A percentile compares a stretch with the other conserved stretches of the same genome.
These are phyloP conservation scores for Tridacna crocea DNA, from an alignment of 2,888 invertebrate genomes.

Conservation along the genomic window DNA sequence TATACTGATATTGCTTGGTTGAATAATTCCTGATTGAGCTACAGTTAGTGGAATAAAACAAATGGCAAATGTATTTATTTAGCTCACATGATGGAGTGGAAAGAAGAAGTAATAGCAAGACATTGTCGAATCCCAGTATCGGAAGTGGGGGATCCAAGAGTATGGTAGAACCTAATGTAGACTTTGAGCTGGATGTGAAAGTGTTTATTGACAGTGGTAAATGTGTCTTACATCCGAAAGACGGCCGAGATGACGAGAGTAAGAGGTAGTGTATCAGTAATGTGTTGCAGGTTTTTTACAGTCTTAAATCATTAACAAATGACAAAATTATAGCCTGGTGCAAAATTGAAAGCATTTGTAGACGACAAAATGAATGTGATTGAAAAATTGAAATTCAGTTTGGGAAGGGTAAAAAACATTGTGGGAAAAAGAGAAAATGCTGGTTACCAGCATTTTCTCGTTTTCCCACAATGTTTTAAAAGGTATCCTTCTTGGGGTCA, in stretches of 20 bases:
- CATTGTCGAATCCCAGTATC: slow-evolving; percentile 64
- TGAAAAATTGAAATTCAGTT: too few relatives aligned
- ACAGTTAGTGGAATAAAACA: too few relatives aligned
- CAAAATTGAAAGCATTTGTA: too few relatives aligned
- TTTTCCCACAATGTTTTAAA: too few relatives aligned
- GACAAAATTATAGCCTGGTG: too few relatives aligned
- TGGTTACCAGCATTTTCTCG: background rate
- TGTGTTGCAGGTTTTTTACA: background rate
- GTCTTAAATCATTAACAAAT: background rate
- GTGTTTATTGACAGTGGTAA: slow-evolving; percentile 98
- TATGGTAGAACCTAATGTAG: slow-evolving; percentile 89
- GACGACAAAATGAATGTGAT: too few relatives aligned
- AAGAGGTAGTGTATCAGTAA: slow-evolving; percentile 62
- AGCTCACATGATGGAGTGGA: slow-evolving; percentile 12
- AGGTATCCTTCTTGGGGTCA: too few relatives aligned
- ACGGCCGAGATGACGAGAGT: slow-evolving; percentile 73
- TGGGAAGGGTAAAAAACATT: background rate
- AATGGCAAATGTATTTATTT: background rate
- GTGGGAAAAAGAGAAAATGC: background rate
- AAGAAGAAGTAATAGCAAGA: background rate
- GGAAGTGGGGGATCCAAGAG: slow-evolving; percentile 66
- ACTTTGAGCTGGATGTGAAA: slow-evolving; percentile 97
- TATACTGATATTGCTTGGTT: too few relatives aligned
- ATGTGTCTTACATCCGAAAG: slow-evolving; percentile 94
- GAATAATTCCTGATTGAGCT: too few relatives aligned